These are phyloP conservation scores for Anastrepha obliqua DNA, from an alignment of 1,140 invertebrate genomes.

Conservation along the genomic window DNA sequence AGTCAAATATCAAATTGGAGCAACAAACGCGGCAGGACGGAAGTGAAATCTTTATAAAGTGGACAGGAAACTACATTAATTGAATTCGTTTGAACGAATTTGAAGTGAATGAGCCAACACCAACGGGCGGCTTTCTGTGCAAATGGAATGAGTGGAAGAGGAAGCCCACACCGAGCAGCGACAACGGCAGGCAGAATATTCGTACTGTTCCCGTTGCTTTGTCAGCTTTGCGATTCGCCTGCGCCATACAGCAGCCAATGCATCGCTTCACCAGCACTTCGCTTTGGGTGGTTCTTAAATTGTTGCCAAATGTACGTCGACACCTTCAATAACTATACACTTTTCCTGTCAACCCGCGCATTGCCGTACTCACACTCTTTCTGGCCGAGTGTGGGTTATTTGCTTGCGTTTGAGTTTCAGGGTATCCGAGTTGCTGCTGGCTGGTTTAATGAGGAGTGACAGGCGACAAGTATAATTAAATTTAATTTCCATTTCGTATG, in stretches of 20 bases:
- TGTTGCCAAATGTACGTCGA: constrained; percentile 43
- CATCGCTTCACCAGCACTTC: neutral
- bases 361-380: too few species aligned
- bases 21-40: constrained; percentile 17
- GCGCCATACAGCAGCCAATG: neutral
- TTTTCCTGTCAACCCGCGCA: neutral
- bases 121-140: neutral
- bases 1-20: constrained; percentile 27
- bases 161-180: neutral
- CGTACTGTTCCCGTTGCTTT: neutral
- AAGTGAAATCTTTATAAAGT: constrained; percentile 21
- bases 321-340: constrained; percentile 44
- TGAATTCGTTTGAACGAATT: constrained; percentile 51
- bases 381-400: neutral
- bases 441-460: constrained; percentile 41
- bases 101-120: neutral
- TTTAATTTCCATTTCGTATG: constrained; percentile 49
- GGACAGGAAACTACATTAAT: constrained; percentile 43
- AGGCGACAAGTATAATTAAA: constrained; percentile 51
- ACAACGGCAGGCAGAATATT: too few species aligned
- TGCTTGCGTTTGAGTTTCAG: neutral
- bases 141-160: neutral
- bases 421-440: neutral
- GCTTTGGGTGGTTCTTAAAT: constrained; percentile 38
- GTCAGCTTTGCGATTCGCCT: neutral